Percentiles rank a stretch among this genome's conserved stretches.
These are phyloP conservation scores for Micromys minutus DNA, from an alignment of 2,113 vertebrate genomes.

Conservation along the genomic window DNA sequence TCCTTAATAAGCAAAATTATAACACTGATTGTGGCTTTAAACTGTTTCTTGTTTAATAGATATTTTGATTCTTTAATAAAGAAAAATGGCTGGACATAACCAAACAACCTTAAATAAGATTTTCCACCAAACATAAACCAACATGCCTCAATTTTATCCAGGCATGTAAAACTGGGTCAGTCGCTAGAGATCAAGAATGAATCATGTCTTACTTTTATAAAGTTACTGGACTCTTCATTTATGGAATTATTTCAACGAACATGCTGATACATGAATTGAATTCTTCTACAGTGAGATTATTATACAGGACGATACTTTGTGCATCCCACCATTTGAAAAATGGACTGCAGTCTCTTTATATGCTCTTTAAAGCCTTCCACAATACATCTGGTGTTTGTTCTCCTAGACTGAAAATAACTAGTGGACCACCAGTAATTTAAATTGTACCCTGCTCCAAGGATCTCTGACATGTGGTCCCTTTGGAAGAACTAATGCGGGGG, in stretches of 20 bases:
- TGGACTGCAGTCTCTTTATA: slow-evolving; percentile 45
- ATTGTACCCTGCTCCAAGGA: slow-evolving; percentile 75
- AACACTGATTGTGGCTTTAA: background rate
- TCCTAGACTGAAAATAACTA: slow-evolving; percentile 78
- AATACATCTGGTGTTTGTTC: slow-evolving; percentile 79
- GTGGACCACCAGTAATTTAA: slow-evolving; percentile 80
- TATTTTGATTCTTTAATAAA: slow-evolving; percentile 33
- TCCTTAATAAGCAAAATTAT: background rate
- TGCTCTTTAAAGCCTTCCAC: slow-evolving; percentile 66
- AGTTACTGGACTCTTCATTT: slow-evolving; percentile 72
- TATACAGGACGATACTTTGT: slow-evolving; percentile 30
- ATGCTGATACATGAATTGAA: slow-evolving; percentile 65
- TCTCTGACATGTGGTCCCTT: slow-evolving; percentile 75
- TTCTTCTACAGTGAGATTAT: slow-evolving; percentile 64
- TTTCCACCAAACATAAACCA: slow-evolving; percentile 41
- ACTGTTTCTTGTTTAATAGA: slow-evolving; percentile 41
- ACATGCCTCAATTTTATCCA: slow-evolving; percentile 63
- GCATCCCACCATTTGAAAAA: slow-evolving; percentile 72
- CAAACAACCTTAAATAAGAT: slow-evolving; percentile 22
- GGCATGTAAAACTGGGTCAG: slow-evolving; percentile 70
- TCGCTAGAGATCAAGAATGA: slow-evolving; percentile 56
- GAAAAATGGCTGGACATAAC: background rate
- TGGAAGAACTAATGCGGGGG: slow-evolving; percentile 70
- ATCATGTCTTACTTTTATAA: slow-evolving; percentile 64
- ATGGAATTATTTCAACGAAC: slow-evolving; percentile 75